Base-by-base conservation (phyloP, 2,888 invertebrate species). In the Leptinotarsa rubiginosa region DNA sequence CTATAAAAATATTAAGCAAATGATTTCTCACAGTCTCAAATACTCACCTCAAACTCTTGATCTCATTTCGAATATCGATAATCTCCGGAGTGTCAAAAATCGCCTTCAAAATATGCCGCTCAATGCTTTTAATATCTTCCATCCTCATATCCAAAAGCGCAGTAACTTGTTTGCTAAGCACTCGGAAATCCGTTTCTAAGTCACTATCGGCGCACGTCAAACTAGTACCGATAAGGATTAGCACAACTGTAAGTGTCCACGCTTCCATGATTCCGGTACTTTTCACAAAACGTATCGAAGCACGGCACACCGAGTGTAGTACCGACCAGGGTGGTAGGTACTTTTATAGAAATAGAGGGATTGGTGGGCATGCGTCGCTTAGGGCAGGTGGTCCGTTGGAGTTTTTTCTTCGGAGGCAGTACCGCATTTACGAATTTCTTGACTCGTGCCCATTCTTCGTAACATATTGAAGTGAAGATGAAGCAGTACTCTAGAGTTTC, bases 11-110 rank as follows among this genome's bases (percentile, higher is more conserved):
- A 31, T 41, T 10, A 31, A 10, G 10, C 10, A 12, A 41, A 10
- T 41, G 2, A 41, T 10, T 10, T 41, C 1, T 31, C 25, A 31
- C 31, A 31, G 31, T 31, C 31, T 50, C n/a, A 50, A 65, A 59
- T 25, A 76, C 77, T 81, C 84, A 90, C 91, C 90, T 90, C 75
- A 91, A 82, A 79, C 87, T 88, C 70, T 88, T 86, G 47, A 91
- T 86, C 83, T 91, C 90, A 68, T 89, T 87, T 76, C 87, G 86
- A 66, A 91, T 85, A 15, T 89, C 88, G 49, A 87, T 86, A 68
- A 91, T 85, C 81, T 91, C 90, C 4, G 89, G 89, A 76, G 89
- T 90, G 77, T 89, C 89, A 78, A 89, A 89, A 78, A 91, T 87
- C 22, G 88, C 87, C 73, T 85, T 87, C 77, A 89, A 87, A 75